Percentiles rank a stretch among this genome's conserved stretches.
These are phyloP conservation scores for Acanthococcus lagerstroemiae DNA, from an alignment of 2,888 invertebrate genomes.

Conservation along the genomic window DNA sequence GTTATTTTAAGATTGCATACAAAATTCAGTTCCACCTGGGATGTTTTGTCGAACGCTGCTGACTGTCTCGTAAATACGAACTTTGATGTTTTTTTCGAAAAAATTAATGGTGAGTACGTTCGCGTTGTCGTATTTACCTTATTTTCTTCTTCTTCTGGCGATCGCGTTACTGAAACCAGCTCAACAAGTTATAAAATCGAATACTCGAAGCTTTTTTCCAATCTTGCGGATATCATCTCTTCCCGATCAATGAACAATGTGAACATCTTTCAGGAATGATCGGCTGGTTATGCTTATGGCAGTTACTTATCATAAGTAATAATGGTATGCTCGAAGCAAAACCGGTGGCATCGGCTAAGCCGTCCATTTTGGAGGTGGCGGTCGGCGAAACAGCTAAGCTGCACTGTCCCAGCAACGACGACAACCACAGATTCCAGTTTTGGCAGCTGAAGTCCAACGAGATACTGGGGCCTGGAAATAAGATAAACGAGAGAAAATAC, in stretches of 20 bases:
- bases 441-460: conserved; percentile 51
- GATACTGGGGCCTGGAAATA: conserved; percentile 55
- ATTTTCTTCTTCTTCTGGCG: no score
- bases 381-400: conserved; percentile 52
- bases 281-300: conserved; percentile 16
- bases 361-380: conserved; percentile 46
- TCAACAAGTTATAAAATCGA: no score
- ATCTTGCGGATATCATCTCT: neutral
- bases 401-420: conserved; percentile 55
- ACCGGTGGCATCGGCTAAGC: conserved; percentile 14
- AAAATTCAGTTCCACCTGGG: no score
- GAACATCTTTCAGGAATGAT: conserved; percentile 18
- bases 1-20: no score
- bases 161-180: no score
- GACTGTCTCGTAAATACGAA: no score
- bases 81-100: no score
- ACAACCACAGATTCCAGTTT: conserved; percentile 55
- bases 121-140: no score
- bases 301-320: conserved; percentile 2
- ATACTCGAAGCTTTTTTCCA: no score
- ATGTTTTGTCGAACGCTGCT: no score
- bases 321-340: conserved; percentile 22
- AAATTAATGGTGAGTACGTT: no score
- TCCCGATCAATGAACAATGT: neutral
- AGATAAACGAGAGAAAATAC: conserved; percentile 52